Evolutionary conservation across 2,888 invertebrate genomes (phyloP).

Genomic region (Caenorhabditis zanzibari): DNA sequence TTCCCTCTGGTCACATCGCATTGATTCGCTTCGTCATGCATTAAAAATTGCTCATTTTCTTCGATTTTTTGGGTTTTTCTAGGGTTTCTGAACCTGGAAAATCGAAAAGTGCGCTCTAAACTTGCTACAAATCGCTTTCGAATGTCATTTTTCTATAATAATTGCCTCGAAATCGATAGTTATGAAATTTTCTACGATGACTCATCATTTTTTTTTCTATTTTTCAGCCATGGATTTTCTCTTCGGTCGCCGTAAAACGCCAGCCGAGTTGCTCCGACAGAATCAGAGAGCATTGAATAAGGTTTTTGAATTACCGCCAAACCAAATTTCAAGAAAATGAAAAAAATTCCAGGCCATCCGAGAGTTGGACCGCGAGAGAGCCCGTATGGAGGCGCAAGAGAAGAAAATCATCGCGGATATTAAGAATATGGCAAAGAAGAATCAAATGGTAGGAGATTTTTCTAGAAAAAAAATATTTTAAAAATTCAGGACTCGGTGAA

Average conservation of each 20-base stretch:
- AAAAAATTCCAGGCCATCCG: slow-evolving; percentile 89
- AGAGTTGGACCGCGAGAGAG: slow-evolving; percentile 89
- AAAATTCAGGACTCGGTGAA: slow-evolving; percentile 93
- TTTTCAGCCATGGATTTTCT: slow-evolving; percentile 85
- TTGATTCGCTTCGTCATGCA: not conserved
- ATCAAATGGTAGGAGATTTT: slow-evolving; percentile 91
- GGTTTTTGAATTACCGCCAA: slow-evolving; percentile 27
- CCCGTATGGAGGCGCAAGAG: slow-evolving; percentile 96
- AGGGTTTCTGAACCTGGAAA: not conserved
- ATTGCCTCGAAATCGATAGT: not conserved
- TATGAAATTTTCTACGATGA: slow-evolving; percentile 45
- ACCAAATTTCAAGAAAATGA: not conserved
- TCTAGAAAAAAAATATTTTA: not conserved
- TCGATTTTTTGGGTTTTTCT: not conserved
- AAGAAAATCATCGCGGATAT: slow-evolving; percentile 98
- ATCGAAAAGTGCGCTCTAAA: not conserved
- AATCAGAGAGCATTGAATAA: slow-evolving; percentile 98
- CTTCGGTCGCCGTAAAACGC: slow-evolving; percentile 96
- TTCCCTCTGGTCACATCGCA: not conserved
- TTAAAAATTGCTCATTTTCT: not conserved
- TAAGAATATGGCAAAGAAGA: slow-evolving; percentile 98
- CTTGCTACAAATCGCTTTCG: not conserved
- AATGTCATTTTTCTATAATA: not conserved
- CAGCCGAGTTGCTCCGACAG: slow-evolving; percentile 97
- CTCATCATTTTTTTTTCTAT: no score